phyloP scores from a whole-genome alignment of 2,113 vertebrate species.

The Numida meleagris region DNA sequence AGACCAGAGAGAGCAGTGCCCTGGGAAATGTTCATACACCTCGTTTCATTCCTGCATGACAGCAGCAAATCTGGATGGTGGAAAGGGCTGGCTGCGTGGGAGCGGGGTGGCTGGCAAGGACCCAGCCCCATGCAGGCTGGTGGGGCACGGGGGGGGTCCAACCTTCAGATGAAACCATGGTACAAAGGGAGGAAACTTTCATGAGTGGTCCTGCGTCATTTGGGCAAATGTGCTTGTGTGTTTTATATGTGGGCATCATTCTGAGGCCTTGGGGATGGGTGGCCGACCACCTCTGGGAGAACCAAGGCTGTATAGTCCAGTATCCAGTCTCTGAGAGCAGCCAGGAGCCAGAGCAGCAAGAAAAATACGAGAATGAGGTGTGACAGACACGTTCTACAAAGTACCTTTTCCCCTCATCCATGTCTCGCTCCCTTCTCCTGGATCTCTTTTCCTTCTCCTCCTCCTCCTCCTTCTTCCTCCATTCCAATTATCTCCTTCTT shows the following conservation, averaged over 20 bases:
- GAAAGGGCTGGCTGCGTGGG: background rate
- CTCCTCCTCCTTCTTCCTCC: slow-evolving; percentile 25
- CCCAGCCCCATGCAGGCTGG: rapidly evolving
- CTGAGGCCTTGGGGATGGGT: background rate
- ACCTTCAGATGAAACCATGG: background rate
- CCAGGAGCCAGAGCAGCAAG: background rate
- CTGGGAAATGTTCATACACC: background rate
- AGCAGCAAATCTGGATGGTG: background rate
- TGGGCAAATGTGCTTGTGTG: background rate
- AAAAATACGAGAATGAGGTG: background rate
- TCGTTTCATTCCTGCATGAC: slow-evolving; percentile 7
- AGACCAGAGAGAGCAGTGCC: background rate
- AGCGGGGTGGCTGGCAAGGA: background rate
- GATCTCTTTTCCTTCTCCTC: slow-evolving; percentile 27
- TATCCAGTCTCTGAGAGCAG: background rate
- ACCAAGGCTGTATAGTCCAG: background rate
- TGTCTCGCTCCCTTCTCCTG: background rate
- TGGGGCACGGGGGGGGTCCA: background rate
- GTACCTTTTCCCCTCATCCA: slow-evolving; percentile 1
- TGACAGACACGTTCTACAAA: slow-evolving; percentile 4
- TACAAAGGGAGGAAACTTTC: background rate
- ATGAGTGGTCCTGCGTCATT: rapidly evolving
- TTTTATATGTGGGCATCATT: background rate
- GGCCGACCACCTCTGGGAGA: background rate
- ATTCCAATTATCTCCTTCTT: slow-evolving; percentile 72